These are phyloP conservation scores for Narcine bancroftii DNA, from an alignment of 2,113 vertebrate genomes.

Conservation along the genomic window DNA sequence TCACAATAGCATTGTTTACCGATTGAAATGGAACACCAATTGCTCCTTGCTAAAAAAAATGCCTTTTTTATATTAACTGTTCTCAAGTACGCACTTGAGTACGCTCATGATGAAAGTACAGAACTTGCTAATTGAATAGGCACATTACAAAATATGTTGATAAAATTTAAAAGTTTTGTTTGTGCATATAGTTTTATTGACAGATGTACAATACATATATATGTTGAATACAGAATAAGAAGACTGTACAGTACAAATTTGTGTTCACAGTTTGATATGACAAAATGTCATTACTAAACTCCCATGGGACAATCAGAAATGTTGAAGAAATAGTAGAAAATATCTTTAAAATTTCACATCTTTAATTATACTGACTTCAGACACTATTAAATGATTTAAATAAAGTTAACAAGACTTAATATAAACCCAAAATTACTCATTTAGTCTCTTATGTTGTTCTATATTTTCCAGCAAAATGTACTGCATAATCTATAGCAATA, in stretches of 20 bases:
- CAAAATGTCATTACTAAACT: constrained; percentile 76
- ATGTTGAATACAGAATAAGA: constrained; percentile 60
- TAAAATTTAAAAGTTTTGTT: neutral
- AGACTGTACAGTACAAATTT: constrained; percentile 78
- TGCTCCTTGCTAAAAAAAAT: neutral
- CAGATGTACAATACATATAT: constrained; percentile 68
- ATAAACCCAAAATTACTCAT: constrained; percentile 78
- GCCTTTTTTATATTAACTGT: neutral
- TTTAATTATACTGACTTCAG: constrained; percentile 67
- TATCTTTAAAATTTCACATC: constrained; percentile 71
- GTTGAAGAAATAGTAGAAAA: constrained; percentile 63
- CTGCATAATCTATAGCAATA: constrained; percentile 45
- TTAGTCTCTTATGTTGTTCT: constrained; percentile 51
- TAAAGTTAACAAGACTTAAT: constrained; percentile 67
- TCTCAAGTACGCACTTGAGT: no score
- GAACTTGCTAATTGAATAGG: neutral
- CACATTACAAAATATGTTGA: neutral
- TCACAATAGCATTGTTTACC: no score
- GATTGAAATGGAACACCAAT: neutral
- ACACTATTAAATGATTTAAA: constrained; percentile 59
- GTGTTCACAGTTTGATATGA: constrained; percentile 87
- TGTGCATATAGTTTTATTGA: constrained; percentile 73
- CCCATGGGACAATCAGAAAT: constrained; percentile 77
- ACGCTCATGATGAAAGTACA: neutral
- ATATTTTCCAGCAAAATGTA: constrained; percentile 51